These are phyloP conservation scores for Geodia barretti DNA, from an alignment of 37 sponge, comb jelly and placozoan species.

Conservation along the genomic window DNA sequence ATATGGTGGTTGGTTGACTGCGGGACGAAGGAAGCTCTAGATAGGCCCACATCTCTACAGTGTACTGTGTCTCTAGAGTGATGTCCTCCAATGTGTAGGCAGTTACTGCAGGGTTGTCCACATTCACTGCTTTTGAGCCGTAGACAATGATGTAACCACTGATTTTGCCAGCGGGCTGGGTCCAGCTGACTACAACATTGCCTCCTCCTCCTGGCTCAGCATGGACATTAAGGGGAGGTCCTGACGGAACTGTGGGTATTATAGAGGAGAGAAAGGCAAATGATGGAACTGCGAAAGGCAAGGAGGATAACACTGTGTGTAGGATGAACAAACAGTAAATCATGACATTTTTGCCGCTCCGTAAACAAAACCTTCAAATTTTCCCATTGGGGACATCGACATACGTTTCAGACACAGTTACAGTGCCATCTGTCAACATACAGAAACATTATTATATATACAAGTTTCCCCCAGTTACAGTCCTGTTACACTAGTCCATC, in stretches of 20 bases:
- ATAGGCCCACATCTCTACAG: slow-evolving; percentile 17
- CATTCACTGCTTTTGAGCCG: neutral
- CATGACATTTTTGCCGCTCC: no score
- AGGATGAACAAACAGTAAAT: no score
- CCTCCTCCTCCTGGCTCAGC: slow-evolving; percentile 13
- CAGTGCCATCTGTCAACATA: no score
- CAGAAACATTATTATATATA: no score
- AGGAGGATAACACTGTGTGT: no score
- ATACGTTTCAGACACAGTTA: no score
- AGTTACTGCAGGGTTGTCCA: neutral
- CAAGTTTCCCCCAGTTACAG: no score
- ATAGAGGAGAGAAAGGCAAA: neutral
- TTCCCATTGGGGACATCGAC: neutral
- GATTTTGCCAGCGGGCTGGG: neutral
- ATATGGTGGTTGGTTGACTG: slow-evolving; percentile 3
- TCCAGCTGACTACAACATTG: slow-evolving; percentile 32
- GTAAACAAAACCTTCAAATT: no score
- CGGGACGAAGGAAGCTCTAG: slow-evolving; percentile 11
- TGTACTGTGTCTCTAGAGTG: slow-evolving; percentile 16
- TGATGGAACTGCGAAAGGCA: neutral
- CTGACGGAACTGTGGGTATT: neutral
- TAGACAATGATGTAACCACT: slow-evolving; percentile 26
- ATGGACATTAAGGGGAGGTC: slow-evolving; percentile 6
- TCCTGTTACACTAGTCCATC: no score
- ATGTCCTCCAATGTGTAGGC: neutral